phyloP scores from a whole-genome alignment of 2,797 vertebrate species.

The Hydrolagus colliei region DNA sequence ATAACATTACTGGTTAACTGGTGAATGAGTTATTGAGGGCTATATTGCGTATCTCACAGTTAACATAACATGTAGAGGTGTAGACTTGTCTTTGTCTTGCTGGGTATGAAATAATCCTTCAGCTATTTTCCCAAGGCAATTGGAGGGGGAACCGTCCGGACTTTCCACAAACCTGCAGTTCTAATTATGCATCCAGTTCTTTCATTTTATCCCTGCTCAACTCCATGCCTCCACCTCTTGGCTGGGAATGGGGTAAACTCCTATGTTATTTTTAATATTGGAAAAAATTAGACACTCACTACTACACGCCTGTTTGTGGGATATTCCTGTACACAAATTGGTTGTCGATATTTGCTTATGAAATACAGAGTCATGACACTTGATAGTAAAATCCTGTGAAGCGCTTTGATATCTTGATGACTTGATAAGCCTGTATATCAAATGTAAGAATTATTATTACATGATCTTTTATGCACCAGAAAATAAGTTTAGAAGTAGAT shows the following conservation, averaged over 20 bases:
- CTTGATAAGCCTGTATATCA: no score
- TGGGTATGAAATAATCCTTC: slow-evolving; percentile 6
- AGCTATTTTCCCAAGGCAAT: slow-evolving; percentile 10
- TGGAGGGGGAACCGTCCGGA: neutral
- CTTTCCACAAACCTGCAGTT: slow-evolving; percentile 4
- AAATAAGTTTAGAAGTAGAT: no score
- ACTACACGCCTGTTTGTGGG: no score
- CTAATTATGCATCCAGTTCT: neutral
- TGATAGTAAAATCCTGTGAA: no score
- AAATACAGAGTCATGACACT: no score
- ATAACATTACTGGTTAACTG: slow-evolving; percentile 23
- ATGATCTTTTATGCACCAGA: no score
- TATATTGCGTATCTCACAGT: slow-evolving; percentile 2
- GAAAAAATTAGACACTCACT: no score
- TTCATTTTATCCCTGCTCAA: slow-evolving; percentile 9
- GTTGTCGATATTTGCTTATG: no score
- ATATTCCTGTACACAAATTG: no score
- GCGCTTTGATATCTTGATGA: no score
- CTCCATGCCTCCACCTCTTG: neutral
- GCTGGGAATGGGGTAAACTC: neutral
- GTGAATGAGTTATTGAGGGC: slow-evolving; percentile 18
- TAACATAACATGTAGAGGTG: slow-evolving; percentile 1
- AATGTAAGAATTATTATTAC: no score
- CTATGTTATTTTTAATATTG: no score
- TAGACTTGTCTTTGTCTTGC: slow-evolving; percentile 10